Evolutionary conservation across 2,888 invertebrate genomes (phyloP), one percentile per base, ranked within the genome.

Genomic region (Oscheius sp.): DNA sequence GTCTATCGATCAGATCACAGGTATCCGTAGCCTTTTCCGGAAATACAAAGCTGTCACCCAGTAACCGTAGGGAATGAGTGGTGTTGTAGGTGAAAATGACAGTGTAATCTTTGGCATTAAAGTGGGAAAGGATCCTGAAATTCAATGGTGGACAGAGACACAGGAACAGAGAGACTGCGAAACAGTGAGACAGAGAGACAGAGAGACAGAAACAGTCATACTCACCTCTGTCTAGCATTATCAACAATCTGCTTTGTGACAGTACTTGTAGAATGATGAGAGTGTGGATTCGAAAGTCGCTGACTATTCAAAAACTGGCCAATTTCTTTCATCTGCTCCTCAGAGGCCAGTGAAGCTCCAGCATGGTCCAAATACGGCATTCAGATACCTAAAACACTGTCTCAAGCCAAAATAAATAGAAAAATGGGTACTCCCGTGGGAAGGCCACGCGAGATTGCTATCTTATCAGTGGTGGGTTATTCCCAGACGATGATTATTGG

Each of bases 51-150:
- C 92, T 91, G 89, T 97, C 96, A 0, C 93, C 94, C 0, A 96
- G 91, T 62, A 94, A 89, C 91, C 95, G 96, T 70, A 97, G 90
- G 0, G 95, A 93, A 32, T 93, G 93, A 33, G 97, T 96, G n/a
- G 96, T 93, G 53, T 96, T 95, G 0, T 94, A 93, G n/a, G 96
- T 97, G 89, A 98, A 98, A 81, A 98, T 92, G 0, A 98, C 92
- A 75, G 93, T 92, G 90, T 97, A 97, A 65, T 94, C 93, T 9
- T 94, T 92, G 0, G 92, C 90, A 81, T 94, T 93, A 88, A 97
- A 96, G 90, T 94, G 93, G 75, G 93, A 91, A n/a, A 97, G 91
- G 79, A 96, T 92, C 89, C 94, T 94, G 87, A 57, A 76, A 53
- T 53, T 21, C 21, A 13, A 48, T 1, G 55, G n/a, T 11, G 35